A percentile compares a stretch with the other conserved stretches of the same genome.
Conservation (phyloP, 2,888 invertebrate species). For the Phrixothrix hirtus region DNA sequence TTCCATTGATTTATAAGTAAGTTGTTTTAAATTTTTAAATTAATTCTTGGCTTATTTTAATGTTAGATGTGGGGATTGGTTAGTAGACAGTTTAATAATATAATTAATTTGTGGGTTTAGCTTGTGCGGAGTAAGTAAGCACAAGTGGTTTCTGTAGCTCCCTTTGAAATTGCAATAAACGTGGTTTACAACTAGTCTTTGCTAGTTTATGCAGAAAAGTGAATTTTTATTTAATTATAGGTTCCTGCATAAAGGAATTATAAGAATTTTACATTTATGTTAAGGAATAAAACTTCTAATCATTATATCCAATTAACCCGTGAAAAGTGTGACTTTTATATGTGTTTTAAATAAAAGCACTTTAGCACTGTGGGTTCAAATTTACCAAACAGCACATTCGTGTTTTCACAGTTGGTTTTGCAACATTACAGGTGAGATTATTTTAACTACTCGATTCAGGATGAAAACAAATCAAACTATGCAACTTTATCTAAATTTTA, state of each 20-base stretch:
- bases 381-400: conserved; percentile 34
- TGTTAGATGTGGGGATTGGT: too few relatives aligned
- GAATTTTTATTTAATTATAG: conserved; percentile 34
- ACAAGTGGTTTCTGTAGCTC: background rate
- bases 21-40: too few relatives aligned
- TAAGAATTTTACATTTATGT: conserved; percentile 31
- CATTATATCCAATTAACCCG: conserved; percentile 22
- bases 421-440: conserved; percentile 39
- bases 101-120: background rate
- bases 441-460: conserved; percentile 36
- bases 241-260: conserved; percentile 33
- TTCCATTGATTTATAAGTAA: conserved; percentile 84
- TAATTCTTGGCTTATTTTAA: too few relatives aligned
- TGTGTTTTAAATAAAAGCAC: conserved; percentile 37
- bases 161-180: background rate
- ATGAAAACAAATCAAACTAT: conserved; percentile 29
- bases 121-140: conserved; percentile 7
- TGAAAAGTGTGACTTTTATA: conserved; percentile 29
- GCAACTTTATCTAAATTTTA: conserved; percentile 28
- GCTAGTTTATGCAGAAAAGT: conserved; percentile 24
- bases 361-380: conserved; percentile 38
- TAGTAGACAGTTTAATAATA: too few relatives aligned
- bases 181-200: conserved; percentile 10
- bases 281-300: conserved; percentile 25
- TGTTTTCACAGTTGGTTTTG: conserved; percentile 33